Evolutionary conservation across 2,888 invertebrate genomes (phyloP).

Genomic region (Hemistola chrysoprasaria): DNA sequence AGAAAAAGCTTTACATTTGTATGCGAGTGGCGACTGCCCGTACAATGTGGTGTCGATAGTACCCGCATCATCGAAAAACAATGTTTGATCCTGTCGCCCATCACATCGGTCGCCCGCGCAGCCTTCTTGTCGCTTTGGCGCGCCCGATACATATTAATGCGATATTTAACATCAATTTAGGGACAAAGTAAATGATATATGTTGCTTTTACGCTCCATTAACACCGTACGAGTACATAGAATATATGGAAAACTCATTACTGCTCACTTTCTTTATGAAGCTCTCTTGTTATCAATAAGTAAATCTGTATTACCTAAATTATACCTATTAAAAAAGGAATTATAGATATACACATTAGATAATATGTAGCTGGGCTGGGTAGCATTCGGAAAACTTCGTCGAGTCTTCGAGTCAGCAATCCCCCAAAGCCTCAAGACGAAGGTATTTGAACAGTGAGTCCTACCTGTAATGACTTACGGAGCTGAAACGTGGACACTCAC

Average conservation of each 20-base stretch:
- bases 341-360: no score
- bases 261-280: conserved; percentile 9
- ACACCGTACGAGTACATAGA: conserved; percentile 15
- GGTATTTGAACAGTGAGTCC: no score
- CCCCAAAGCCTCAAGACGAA: no score
- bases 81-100: conserved; percentile 44
- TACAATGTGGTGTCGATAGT: conserved; percentile 54
- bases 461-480: no score
- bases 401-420: no score
- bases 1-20: conserved; percentile 61
- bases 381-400: no score
- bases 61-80: conserved; percentile 64
- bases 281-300: no score
- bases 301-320: no score
- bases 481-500: no score
- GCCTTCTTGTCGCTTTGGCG: conserved; percentile 51
- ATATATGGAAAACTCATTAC: conserved; percentile 7
- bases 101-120: conserved; percentile 55
- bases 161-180: conserved; percentile 45
- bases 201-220: conserved; percentile 23
- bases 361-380: no score
- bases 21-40: conserved; percentile 55
- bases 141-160: conserved; percentile 70
- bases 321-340: no score
- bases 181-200: conserved; percentile 8